Conservation (phyloP, 2,797 vertebrate species). For the Heliangelus exortis region DNA sequence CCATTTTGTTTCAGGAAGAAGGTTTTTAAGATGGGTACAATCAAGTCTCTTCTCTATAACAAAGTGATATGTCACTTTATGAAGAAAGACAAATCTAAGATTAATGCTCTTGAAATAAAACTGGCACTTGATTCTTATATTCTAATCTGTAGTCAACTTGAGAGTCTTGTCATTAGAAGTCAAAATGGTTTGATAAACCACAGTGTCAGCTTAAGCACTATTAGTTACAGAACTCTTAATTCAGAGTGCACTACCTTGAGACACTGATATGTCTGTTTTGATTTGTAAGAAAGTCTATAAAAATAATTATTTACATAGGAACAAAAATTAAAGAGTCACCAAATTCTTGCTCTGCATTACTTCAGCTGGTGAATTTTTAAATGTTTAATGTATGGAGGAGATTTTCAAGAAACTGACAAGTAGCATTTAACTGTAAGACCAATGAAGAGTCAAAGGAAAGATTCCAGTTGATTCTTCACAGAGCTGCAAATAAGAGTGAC, state of each 20-base stretch:
- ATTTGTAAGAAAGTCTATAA: neutral
- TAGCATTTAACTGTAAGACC: conserved; percentile 15
- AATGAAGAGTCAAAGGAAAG: neutral
- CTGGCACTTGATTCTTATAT: neutral
- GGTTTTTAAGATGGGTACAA: neutral
- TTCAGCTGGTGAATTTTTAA: conserved; percentile 51
- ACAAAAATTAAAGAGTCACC: neutral
- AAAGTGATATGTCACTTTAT: neutral
- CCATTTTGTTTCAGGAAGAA: neutral
- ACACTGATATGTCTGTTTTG: neutral
- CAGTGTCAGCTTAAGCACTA: neutral
- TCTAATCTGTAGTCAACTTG: neutral
- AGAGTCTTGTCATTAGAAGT: neutral
- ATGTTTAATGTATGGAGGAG: neutral
- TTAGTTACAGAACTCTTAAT: neutral
- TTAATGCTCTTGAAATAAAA: neutral
- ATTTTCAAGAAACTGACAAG: conserved; percentile 33
- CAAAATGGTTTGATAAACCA: neutral
- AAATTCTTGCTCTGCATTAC: conserved; percentile 3
- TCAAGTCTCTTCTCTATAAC: neutral
- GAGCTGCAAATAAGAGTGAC: neutral
- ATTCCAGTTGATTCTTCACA: neutral
- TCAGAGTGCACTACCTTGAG: neutral
- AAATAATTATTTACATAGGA: neutral
- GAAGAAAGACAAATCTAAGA: neutral